Conservation (phyloP, 2,888 invertebrate species). For the Cinara cedri region DNA sequence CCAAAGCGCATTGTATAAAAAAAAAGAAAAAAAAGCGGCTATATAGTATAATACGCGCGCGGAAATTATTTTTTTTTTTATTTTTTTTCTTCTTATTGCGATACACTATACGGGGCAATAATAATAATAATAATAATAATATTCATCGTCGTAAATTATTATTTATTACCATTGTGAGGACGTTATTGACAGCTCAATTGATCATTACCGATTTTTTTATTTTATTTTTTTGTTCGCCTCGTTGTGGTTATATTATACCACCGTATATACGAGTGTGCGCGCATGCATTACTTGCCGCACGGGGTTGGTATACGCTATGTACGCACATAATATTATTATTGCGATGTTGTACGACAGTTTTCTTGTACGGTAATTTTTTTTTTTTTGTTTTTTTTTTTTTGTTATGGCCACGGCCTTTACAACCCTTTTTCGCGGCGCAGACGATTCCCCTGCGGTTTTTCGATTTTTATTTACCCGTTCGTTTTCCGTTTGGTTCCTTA, state of each 20-base stretch:
- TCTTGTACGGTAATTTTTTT: neutral
- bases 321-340: too few relatives aligned
- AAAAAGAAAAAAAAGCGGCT: too few relatives aligned
- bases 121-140: slow-evolving; percentile 13
- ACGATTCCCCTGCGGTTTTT: too few relatives aligned
- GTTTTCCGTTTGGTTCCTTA: too few relatives aligned
- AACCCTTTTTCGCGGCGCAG: neutral
- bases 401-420: neutral
- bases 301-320: too few relatives aligned
- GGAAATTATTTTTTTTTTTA: neutral
- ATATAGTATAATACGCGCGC: slow-evolving; percentile 1
- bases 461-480: too few relatives aligned
- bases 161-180: slow-evolving; percentile 30
- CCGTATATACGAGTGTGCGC: neutral
- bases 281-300: too few relatives aligned
- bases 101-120: neutral
- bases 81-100: neutral
- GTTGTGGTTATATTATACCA: slow-evolving; percentile 25
- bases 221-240: slow-evolving; percentile 20
- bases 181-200: slow-evolving; percentile 54
- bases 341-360: slow-evolving; percentile 1
- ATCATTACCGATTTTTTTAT: slow-evolving; percentile 26
- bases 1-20: neutral
- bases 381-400: slow-evolving; percentile 14
- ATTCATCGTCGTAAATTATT: slow-evolving; percentile 19